These are phyloP conservation scores for Epinephelus moara DNA, from an alignment of 2,113 vertebrate species.

Conservation along the genomic window DNA sequence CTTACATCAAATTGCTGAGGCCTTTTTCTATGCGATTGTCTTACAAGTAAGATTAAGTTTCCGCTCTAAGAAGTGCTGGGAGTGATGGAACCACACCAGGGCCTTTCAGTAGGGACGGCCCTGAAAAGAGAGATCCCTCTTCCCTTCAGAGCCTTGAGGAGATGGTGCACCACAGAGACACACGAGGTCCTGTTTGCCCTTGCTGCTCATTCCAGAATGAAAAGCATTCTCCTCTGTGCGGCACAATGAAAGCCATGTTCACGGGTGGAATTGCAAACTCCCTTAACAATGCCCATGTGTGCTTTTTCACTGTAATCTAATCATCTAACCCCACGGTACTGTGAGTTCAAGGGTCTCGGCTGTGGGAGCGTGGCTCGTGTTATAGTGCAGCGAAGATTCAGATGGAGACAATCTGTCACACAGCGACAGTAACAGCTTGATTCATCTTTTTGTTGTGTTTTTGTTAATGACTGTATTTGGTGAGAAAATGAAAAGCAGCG, in stretches of 20 bases:
- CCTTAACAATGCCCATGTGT: slow-evolving; percentile 76
- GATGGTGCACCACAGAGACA: slow-evolving; percentile 70
- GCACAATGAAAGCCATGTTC: slow-evolving; percentile 72
- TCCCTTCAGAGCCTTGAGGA: slow-evolving; percentile 64
- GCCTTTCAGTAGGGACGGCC: slow-evolving; percentile 69
- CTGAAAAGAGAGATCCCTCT: slow-evolving; percentile 68
- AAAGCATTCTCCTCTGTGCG: slow-evolving; percentile 55
- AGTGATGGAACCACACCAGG: slow-evolving; percentile 67
- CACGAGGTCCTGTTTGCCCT: slow-evolving; percentile 70
- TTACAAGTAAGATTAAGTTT: slow-evolving; percentile 79
- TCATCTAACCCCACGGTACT: slow-evolving; percentile 67
- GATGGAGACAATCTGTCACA: slow-evolving; percentile 53
- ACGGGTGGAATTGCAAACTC: slow-evolving; percentile 67
- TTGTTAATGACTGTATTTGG: slow-evolving; percentile 27
- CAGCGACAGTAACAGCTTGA: slow-evolving; percentile 37
- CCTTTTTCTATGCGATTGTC: slow-evolving; percentile 58
- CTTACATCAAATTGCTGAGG: slow-evolving; percentile 65
- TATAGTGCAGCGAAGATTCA: slow-evolving; percentile 51
- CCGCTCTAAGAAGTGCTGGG: slow-evolving; percentile 57
- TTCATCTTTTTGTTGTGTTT: slow-evolving; percentile 37
- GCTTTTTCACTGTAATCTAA: slow-evolving; percentile 76
- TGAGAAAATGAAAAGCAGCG: slow-evolving; percentile 2
- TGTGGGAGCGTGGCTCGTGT: slow-evolving; percentile 66
- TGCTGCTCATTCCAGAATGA: slow-evolving; percentile 52
- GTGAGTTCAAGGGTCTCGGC: slow-evolving; percentile 70